phyloP scores from a whole-genome alignment of 2,113 vertebrate species.

The Colaptes auratus region DNA sequence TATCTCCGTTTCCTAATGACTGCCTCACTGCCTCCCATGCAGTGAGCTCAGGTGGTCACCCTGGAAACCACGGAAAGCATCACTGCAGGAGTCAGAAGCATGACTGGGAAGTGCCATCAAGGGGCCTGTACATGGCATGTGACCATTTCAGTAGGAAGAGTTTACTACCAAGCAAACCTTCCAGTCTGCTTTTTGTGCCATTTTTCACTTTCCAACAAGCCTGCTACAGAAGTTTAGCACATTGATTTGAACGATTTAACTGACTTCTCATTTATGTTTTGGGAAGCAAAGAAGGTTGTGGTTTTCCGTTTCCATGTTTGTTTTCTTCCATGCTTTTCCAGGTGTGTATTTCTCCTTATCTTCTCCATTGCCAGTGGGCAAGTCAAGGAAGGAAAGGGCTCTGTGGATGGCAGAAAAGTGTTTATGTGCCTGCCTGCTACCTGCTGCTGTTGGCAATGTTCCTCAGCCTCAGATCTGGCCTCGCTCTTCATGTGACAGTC shows the following conservation, averaged over 20 bases:
- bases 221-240: too few relatives aligned
- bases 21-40: neutral
- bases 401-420: neutral
- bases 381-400: neutral
- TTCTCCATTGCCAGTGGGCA: neutral
- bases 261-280: neutral
- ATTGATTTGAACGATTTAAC: too few relatives aligned
- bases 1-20: neutral
- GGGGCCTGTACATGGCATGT: neutral
- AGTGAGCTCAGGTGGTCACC: neutral
- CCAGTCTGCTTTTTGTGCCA: neutral
- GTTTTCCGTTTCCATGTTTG: neutral
- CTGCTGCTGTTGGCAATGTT: neutral
- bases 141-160: neutral
- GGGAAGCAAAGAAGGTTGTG: neutral
- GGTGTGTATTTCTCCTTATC: neutral
- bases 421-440: neutral
- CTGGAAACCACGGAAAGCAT: neutral
- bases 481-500: neutral
- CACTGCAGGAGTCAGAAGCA: neutral
- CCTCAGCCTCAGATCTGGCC: neutral
- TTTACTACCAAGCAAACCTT: neutral
- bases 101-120: neutral
- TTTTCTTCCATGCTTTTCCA: neutral
- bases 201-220: neutral